Evolutionary conservation across 1,140 invertebrate species (phyloP), one percentile per base, ranked within the genome.

Genomic region (Trachymyrmex cornetzi): DNA sequence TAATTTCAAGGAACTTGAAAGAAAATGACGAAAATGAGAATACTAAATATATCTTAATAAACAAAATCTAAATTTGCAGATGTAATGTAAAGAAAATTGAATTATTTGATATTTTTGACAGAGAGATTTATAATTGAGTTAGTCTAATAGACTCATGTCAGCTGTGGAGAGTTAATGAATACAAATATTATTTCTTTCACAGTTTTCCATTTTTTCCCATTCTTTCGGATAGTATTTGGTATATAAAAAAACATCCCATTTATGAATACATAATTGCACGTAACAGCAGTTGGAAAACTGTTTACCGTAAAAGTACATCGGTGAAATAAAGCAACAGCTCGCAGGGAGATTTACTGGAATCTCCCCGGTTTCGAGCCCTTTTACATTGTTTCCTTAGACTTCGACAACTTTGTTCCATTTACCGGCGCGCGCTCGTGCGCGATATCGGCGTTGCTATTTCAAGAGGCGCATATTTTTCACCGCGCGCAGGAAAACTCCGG

Each of bases 401-500:
- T 84, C 67, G 67, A 84, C 67, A 74, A 84, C 80, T 61, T 74
- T 74, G 67, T 74, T 84, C 80, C 80, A 74, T 82, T 82, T 82
- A 72, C 53, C 53, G 67, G 34, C 22, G 66, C 34, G 77, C 75
- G n/a, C 22, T 63, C 57, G 59, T 44, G 59, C 24, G 38, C 30
- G 64, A 67, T 66, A 69, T n/a, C 66, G 50, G 2, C 38, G 38
- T 48, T 69, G 67, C 61, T 80, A 67, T 34, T 80, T 67, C 63
- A n/a, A 55, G 64, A 61, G 12, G 53, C 34, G 80, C 24, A 61
- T 82, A 82, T 84, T 74, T 84, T 74, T 61, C 22, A 16, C 22
- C 19, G 34, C 24, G 61, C 72, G 44, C 44, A n/a, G 12, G 19
- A 85, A 77, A 53, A 63, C 57, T 71, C 69, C 55, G 57, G 14